These are phyloP conservation scores for Cyprinus carpio DNA, from an alignment of 2,113 vertebrate species.

Conservation along the genomic window DNA sequence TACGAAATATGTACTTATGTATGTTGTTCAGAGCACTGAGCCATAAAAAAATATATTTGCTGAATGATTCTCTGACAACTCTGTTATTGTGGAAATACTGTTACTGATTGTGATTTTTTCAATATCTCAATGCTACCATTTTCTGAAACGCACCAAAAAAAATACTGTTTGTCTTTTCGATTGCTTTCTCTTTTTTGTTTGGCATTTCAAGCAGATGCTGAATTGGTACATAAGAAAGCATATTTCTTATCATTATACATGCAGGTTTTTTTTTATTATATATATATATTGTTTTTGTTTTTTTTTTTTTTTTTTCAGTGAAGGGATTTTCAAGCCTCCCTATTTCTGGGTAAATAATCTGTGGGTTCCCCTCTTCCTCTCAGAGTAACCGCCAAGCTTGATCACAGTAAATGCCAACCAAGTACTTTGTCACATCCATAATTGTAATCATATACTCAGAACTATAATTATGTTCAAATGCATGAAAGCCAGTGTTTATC, in stretches of 20 bases:
- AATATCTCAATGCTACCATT: not conserved
- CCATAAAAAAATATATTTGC: not conserved
- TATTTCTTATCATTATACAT: not conserved
- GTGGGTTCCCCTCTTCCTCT: not conserved
- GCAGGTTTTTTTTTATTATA: too few relatives aligned
- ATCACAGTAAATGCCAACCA: slow-evolving; percentile 18
- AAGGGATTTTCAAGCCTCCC: not conserved
- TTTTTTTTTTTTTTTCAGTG: not conserved
- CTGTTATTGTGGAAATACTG: not conserved
- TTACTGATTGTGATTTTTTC: not conserved
- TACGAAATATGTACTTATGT: not conserved
- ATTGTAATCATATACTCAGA: slow-evolving; percentile 28
- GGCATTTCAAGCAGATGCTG: not conserved
- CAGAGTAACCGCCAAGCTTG: not conserved
- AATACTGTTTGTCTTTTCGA: not conserved
- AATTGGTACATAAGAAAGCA: not conserved
- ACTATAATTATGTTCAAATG: slow-evolving; percentile 26
- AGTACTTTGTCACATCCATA: slow-evolving; percentile 13
- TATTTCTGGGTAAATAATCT: not conserved
- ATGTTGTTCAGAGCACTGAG: not conserved
- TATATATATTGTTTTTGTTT: too few relatives aligned
- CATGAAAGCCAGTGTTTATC: slow-evolving; percentile 19
- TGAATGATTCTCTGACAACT: not conserved
- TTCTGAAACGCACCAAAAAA: not conserved
- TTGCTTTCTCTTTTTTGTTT: not conserved